Base-by-base conservation (phyloP, 2,113 vertebrate genomes). In the Vidua macroura region DNA sequence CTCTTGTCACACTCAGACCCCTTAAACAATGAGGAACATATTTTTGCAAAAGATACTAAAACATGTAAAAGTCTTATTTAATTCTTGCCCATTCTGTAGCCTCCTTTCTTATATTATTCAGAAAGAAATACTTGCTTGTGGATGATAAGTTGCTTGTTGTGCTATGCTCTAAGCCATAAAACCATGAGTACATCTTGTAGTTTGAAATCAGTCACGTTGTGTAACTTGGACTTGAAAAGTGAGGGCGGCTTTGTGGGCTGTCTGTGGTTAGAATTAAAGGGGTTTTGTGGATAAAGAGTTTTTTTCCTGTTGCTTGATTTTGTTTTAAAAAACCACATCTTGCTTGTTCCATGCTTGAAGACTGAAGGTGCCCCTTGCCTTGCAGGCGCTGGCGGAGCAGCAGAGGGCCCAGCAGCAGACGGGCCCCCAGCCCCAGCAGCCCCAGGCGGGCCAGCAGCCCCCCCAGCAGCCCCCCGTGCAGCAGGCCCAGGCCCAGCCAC, bases 351-450 rank as follows among this genome's bases (percentile, higher is more conserved):
- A 1, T 64, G 49, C n/a, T 28, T 66, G 93, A 88, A 46, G 60
- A 37, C 53, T 62, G 88, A 90, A 68, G 83, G 58, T 93, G 28
- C 44, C 1, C 67, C 77, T 77, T 94, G 63, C 30, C 75, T 93
- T 82, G 33, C 86, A 99, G 99, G 99, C 98, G 68, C 96, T 99
- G 93, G 98, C 98, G 12, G 99, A 99, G 94, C 98, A 99, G 92
- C 99, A 99, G 95, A 98, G 98, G 88, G 98, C 98, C 14, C 99
- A 97, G 94, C 99, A 99, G 83, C 96, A 98, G 86, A 97, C 98
- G 8, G 97, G 98, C 43, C 98, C 98, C 10, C 98, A 98, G 37
- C 83, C 97, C 30, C 95, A 97, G 37, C 98, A 98, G 5, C 97
- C 93, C 88, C 95, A 98, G 90, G 97, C 68, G 74, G 97, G 96